A percentile compares a stretch with the other conserved stretches of the same genome.
These are phyloP conservation scores for Pangasius sanitwongsei DNA, from an alignment of 2,797 vertebrate genomes.

Conservation along the genomic window DNA sequence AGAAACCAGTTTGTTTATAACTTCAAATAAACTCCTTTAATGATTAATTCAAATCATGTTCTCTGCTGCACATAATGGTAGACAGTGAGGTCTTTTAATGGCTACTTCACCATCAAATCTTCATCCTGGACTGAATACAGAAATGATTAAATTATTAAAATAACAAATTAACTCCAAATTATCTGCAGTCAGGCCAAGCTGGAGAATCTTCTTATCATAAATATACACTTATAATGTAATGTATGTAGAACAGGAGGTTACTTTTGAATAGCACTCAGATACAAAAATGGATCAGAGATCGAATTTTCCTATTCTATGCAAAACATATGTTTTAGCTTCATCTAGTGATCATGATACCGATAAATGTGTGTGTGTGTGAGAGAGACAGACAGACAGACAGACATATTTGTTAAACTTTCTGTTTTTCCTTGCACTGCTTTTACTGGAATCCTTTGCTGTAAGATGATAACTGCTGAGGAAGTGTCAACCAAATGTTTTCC, in stretches of 20 bases:
- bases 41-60: not conserved
- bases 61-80: not conserved
- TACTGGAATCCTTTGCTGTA: not conserved
- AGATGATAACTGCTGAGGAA: not conserved
- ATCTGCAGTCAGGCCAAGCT: not conserved
- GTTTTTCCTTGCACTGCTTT: conserved; percentile 5
- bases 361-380: not conserved
- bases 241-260: not conserved
- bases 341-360: not conserved
- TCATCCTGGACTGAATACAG: not conserved
- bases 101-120: not conserved
- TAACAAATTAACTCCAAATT: not conserved
- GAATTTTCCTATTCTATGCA: not conserved
- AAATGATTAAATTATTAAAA: no score
- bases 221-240: not conserved
- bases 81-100: not conserved
- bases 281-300: not conserved
- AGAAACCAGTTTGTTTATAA: not conserved
- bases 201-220: not conserved
- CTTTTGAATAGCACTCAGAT: not conserved
- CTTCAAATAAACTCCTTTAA: conserved; percentile 14
- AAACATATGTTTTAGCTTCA: not conserved
- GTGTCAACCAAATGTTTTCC: not conserved
- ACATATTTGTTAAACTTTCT: not conserved
- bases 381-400: not conserved